Conservation (phyloP, 2,797 vertebrate species). For the Sebastes hubbsi region DNA sequence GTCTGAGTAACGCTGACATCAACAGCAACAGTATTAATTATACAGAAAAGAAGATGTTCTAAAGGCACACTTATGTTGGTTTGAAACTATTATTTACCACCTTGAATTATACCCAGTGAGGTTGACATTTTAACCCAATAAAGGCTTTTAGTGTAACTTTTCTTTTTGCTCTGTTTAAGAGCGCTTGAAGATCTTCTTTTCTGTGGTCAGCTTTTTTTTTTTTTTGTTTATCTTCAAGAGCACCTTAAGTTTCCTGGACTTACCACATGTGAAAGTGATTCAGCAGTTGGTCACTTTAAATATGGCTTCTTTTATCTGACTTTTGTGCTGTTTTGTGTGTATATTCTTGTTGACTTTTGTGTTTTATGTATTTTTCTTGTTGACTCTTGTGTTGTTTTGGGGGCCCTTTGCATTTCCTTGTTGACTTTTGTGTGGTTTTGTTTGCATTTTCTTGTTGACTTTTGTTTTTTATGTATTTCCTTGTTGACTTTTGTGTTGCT, state of each 20-base stretch:
- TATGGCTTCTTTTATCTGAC: background rate
- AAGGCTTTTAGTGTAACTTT: background rate
- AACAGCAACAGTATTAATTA: background rate
- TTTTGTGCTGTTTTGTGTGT: background rate
- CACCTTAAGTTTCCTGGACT: background rate
- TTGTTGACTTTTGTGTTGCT: background rate
- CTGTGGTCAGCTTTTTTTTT: background rate
- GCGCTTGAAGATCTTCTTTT: background rate
- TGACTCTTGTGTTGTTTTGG: background rate
- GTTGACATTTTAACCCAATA: background rate
- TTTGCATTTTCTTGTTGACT: background rate
- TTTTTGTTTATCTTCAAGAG: too few species aligned
- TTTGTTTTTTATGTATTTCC: background rate
- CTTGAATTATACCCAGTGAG: background rate
- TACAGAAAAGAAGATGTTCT: background rate
- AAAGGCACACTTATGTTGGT: background rate
- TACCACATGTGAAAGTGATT: background rate
- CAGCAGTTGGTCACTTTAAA: background rate
- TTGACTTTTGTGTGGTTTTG: background rate
- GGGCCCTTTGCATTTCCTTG: background rate
- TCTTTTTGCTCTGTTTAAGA: background rate
- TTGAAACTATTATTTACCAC: background rate
- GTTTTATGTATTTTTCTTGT: background rate
- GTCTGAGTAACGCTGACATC: background rate
- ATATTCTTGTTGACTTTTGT: too few species aligned